Base-by-base conservation (phyloP, 2,113 vertebrate species). In the Cyrtonyx montezumae region DNA sequence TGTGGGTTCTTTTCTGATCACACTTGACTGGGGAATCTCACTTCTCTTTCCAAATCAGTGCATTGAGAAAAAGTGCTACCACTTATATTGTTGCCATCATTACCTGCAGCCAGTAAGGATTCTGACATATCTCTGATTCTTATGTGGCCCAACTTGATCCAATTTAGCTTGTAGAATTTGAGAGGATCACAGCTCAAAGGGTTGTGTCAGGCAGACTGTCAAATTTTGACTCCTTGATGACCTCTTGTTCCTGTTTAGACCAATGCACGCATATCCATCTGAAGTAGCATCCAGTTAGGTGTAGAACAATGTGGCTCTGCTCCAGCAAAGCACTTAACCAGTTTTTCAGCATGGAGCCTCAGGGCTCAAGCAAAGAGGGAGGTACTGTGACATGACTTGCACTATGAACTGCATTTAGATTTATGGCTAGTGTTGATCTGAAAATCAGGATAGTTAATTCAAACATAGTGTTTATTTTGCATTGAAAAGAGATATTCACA, bases 301-400 rank as follows among this genome's bases (percentile, higher is more conserved):
- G 89, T 78, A 87, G 71, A 92, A 46, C 67, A 59, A 16, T 0
- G 3, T 85, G 88, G 70, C 81, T 81, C 19, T 69, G 45, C 74
- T 92, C 84, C 95, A 94, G 84, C 58, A 91, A 82, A 88, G 37
- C 91, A 69, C 88, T 93, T 91, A 87, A 45, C 26, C 81, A 28
- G 4, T 32, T 13, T 19, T 67, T 87, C 84, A 83, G 23, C 73
- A 9, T 2, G 1, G 45, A 79, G 63, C 69, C 69, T 3, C 73
- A 32, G 90, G 83, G 53, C 43, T 86, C 3, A 2, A 75, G 77
- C 78, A 87, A 93, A 63, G 70, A 49, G 53, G 63, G 84, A 79
- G 67, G 74, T 7, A 46, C 32, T 42, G 66, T 0, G 0, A 43
- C 2, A 4, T 51, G 71, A 74, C 78, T 79, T 61, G 63, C 56